Evolutionary conservation across 2,797 vertebrate genomes (phyloP), one percentile per base, ranked within the genome.

Genomic region (Staurois parvus): DNA sequence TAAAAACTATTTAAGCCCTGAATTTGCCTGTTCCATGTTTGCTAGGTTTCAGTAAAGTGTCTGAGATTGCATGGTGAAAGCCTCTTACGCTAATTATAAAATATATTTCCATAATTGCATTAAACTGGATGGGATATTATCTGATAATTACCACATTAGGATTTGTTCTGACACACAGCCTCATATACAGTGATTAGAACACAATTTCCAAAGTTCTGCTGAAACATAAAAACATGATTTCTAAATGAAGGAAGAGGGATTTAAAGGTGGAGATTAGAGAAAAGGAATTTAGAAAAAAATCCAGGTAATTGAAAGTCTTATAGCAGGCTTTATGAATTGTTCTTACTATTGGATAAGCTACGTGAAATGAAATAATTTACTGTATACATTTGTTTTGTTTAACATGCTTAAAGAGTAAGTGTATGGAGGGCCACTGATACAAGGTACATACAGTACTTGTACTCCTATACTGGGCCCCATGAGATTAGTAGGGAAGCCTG

Each of bases 31-130:
- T 73, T 45, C 76, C 40, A 7, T 73, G 52, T 84, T 72, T 81
- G 73, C 24, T 26, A 76, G 64, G 74, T 66, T 26, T 81, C 24
- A 72, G 74, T 42, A 64, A 82, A 81, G 56, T 81, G 73, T 24
- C 83, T 40, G 45, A 29, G 34, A 77, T 78, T 70, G 83, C 77
- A 77, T 1, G 40, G 56, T 67, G 29, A 83, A 83, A 83, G 56
- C 74, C 68, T 86, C 74, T 86, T 73, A 78, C 32, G 76, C 74
- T 56, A 81, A 82, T 85, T 86, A 82, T 66, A 66, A 82, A 86
- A 76, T 77, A 82, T 72, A 64, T 86, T 82, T 86, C 68, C 79
- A 76, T 78, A 82, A 86, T 78, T 83, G 56, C 42, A 78, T 83
- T 42, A 76, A 75, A 69, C 45, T 69, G 52, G 40, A 79, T 72